Conservation (phyloP, 2,797 vertebrate species). For the Microtus obscurus region DNA sequence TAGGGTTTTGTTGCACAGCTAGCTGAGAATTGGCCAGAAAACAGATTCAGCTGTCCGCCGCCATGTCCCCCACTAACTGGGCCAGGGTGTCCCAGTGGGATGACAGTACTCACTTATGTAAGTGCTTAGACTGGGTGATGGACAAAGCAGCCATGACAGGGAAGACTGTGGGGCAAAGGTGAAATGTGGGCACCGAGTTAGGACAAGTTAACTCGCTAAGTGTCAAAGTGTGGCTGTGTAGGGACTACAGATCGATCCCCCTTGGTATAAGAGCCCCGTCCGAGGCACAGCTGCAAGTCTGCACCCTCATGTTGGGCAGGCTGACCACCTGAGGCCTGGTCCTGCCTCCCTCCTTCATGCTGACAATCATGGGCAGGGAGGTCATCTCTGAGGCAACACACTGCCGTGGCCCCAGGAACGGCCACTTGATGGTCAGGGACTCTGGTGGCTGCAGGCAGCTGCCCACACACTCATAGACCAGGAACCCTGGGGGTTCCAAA, state of each 20-base stretch:
- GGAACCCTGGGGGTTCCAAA: slow-evolving; percentile 81
- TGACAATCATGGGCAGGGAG: slow-evolving; percentile 80
- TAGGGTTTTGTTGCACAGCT: background rate
- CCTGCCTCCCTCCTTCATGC: slow-evolving; percentile 59
- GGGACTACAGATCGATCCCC: slow-evolving; percentile 36
- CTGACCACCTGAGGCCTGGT: slow-evolving; percentile 76
- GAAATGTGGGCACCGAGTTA: background rate
- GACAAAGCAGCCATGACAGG: background rate
- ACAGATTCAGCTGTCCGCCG: background rate
- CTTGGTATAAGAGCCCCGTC: slow-evolving; percentile 66
- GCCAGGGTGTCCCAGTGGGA: background rate
- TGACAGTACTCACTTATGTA: slow-evolving; percentile 16
- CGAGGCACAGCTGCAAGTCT: slow-evolving; percentile 74
- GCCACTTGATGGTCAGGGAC: slow-evolving; percentile 58
- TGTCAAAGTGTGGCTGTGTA: rapidly evolving
- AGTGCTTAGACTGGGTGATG: slow-evolving; percentile 72
- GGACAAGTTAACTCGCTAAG: slow-evolving; percentile 15
- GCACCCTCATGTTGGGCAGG: slow-evolving; percentile 82
- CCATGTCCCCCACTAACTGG: background rate
- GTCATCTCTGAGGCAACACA: slow-evolving; percentile 66
- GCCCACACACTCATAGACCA: slow-evolving; percentile 79
- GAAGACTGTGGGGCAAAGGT: background rate
- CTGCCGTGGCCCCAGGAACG: slow-evolving; percentile 59
- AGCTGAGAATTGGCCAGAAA: background rate
- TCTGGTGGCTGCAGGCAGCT: slow-evolving; percentile 68